phyloP scores from a whole-genome alignment of 2,113 vertebrate species.

The Chaetura pelagica region DNA sequence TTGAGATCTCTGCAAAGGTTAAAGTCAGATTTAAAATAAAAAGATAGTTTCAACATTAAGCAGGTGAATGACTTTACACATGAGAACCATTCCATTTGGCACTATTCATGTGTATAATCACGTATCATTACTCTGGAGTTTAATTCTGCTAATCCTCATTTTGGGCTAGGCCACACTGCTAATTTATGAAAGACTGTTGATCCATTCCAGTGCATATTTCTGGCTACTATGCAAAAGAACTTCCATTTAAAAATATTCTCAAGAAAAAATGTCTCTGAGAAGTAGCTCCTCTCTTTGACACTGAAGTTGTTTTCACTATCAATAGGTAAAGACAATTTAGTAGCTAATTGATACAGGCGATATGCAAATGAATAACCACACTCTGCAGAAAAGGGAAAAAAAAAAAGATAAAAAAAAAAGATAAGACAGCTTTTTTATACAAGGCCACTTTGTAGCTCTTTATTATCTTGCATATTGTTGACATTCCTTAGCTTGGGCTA shows the following conservation, averaged over 20 bases:
- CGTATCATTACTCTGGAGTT: not conserved
- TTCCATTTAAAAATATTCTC: not conserved
- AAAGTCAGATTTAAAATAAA: not conserved
- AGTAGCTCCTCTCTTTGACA: not conserved
- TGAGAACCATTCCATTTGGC: not conserved
- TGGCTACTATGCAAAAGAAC: not conserved
- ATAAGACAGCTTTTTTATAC: not conserved
- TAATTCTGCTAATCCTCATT: constrained; percentile 31
- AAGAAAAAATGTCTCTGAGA: not conserved
- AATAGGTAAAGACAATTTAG: not conserved
- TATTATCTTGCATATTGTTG: constrained; percentile 47
- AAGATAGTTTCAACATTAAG: not conserved
- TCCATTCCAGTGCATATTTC: not conserved
- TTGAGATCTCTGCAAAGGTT: not conserved
- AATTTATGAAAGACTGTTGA: not conserved
- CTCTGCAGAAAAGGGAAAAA: not conserved
- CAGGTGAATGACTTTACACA: not conserved
- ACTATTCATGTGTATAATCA: not conserved
- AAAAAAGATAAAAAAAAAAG: not conserved
- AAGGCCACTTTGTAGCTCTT: constrained; percentile 1
- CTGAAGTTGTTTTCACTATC: not conserved
- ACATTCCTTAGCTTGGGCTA: constrained; percentile 54
- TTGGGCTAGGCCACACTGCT: not conserved
- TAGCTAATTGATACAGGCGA: not conserved
- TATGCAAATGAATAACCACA: not conserved